Base-by-base conservation (phyloP, 2,797 vertebrate genomes). In the Ambastaia sidthimunki region DNA sequence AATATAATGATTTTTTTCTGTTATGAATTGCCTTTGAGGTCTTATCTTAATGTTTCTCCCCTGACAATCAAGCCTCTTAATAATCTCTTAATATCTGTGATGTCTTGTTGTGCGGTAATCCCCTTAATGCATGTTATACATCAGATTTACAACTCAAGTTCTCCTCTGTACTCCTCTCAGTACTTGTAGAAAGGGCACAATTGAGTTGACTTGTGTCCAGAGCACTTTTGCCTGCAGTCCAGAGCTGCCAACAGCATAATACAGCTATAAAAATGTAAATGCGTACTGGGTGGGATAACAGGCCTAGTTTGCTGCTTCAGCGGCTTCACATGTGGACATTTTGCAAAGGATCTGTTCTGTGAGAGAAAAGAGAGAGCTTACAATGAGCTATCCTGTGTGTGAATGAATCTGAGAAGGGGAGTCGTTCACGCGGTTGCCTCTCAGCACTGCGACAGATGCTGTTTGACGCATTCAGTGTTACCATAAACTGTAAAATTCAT, bases 121-220 rank as follows among this genome's bases (percentile, higher is more conserved):
- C 62, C 18, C 60, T 78, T 37, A 57, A 67, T 76, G 74, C 70
- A 66, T 81, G 68, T 67, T 72, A 81, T 78, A 63, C 81, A 73
- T 70, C 55, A 74, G 70, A 25, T 78, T 59, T 37, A 50, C 80
- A 37, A 21, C 47, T 34, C 23, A 72, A 76, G 37, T 72, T 48
- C 41, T 37, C 44, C 59, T 71, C 59, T 82, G 52, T 68, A 69
- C 52, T 41, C 50, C 62, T 44, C 52, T 76, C 16, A 18, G 60
- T 10, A 10, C 28, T n/a, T 9, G 7, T 34, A n/a, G 44, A 76
- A 68, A 23, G 31, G 37, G 50, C 21, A 15, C 16, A 54, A 47
- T 57, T 68, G 66, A 47, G 65, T 68, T 68, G 74, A 34, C 74
- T 19, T 2, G 1, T 16, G 12, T 68, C 52, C 65, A 76, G 52